These are phyloP conservation scores for Priocnemis perturbator DNA, from an alignment of 2,888 invertebrate genomes.

Conservation along the genomic window DNA sequence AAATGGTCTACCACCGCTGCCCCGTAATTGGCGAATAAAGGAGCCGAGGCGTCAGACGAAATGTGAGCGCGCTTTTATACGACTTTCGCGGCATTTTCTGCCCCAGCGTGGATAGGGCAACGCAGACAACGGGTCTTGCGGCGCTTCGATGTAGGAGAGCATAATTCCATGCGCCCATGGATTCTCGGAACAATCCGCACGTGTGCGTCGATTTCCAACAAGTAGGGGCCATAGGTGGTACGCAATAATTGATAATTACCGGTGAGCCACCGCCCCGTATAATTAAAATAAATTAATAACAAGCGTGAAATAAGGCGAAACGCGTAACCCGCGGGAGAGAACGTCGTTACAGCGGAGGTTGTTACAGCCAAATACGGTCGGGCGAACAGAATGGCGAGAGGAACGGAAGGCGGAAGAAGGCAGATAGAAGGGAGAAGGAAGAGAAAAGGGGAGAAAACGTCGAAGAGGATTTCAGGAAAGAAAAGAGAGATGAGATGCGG, in stretches of 20 bases:
- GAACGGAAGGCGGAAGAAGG: not conserved
- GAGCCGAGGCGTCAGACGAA: slow-evolving; percentile 28
- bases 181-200: no score
- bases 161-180: no score
- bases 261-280: slow-evolving; percentile 52
- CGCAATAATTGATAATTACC: slow-evolving; percentile 68
- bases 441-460: no score
- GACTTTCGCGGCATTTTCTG: slow-evolving; percentile 13
- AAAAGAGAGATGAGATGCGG: not conserved
- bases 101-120: not conserved
- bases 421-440: no score
- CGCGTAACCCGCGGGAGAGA: slow-evolving; percentile 22
- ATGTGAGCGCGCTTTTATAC: slow-evolving; percentile 19
- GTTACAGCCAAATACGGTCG: slow-evolving; percentile 30
- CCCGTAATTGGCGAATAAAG: slow-evolving; percentile 56
- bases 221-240: slow-evolving; percentile 43
- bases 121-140: slow-evolving; percentile 16
- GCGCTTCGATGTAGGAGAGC: not conserved
- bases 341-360: slow-evolving; percentile 17
- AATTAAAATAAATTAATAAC: slow-evolving; percentile 71
- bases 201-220: not conserved
- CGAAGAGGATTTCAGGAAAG: no score
- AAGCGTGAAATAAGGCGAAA: slow-evolving; percentile 55
- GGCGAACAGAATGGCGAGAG: slow-evolving; percentile 9
- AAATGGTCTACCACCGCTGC: slow-evolving; percentile 53